Evolutionary conservation across 92 coral and sea anemone genomes (phyloP), one percentile per base, ranked within the genome.

Genomic region (Bergia sp.): DNA sequence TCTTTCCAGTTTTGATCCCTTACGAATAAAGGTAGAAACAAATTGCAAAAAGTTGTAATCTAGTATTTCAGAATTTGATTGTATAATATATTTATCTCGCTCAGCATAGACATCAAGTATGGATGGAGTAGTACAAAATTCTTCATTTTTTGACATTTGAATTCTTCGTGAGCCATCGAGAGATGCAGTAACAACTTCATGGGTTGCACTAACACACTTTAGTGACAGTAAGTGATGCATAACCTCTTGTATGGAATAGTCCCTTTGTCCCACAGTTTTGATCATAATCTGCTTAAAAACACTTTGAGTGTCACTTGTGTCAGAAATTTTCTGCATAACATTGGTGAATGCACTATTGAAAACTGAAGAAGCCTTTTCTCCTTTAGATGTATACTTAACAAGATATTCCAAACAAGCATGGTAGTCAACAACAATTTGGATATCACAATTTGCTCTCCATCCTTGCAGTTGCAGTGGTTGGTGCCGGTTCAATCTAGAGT

Each of bases 231-330:
- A 71, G 12, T 71, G 75, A 71, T 71, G 75, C 75, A 65, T 65
- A 9, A 77, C 86, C 83, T 89, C 91, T 76, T 89, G 91, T 45
- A 84, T 85, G 44, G 88, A 77, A 76, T 82, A 82, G 53, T 89
- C 89, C 80, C 91, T 72, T 53, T 89, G 40, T 47, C 91, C 91
- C 82, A 89, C 71, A 82, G 89, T n/a, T 82, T 74, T 89, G 53
- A 89, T 84, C 89, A 84, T 89, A 39, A 89, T 64, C 79, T 83
- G 1, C 47, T 89, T 89, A 23, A 83, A 64, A 66, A 88, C 79
- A 29, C 64, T 89, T 37, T 73, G 76, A 82, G 66, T 1, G 77
- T 89, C 80, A 73, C 88, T 67, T 15, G 38, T 44, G 40, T 41
- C 73, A 65, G 86, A 39, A 40, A 81, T n/a, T n/a, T 84, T 89